Evolutionary conservation across 2,797 vertebrate genomes (phyloP).

Genomic region (Cossypha polioptera): DNA sequence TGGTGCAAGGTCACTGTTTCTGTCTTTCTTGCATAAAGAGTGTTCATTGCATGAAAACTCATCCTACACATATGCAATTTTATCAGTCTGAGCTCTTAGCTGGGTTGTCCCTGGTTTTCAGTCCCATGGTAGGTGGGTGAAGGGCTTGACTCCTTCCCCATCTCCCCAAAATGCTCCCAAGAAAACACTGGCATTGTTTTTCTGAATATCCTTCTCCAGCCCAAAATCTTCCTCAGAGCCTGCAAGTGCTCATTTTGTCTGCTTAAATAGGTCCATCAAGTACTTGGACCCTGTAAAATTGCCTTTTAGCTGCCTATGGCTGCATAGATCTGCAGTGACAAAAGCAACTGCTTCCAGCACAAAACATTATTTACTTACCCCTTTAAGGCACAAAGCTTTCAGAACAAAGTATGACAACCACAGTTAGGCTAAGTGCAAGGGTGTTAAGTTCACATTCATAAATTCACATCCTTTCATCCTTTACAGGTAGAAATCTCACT

Average conservation of each 20-base stretch:
- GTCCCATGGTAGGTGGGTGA: accelerated
- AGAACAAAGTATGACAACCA: neutral
- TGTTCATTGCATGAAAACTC: neutral
- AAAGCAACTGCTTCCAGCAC: neutral
- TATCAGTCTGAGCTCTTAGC: neutral
- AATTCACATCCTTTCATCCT: constrained; percentile 43
- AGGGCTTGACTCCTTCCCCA: neutral
- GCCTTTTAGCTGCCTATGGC: neutral
- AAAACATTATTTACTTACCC: neutral
- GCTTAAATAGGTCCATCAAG: neutral
- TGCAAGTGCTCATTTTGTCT: neutral
- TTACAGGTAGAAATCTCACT: neutral
- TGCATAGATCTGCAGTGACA: neutral
- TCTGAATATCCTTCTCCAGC: neutral
- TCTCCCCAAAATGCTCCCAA: neutral
- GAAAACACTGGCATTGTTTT: neutral
- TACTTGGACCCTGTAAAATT: neutral
- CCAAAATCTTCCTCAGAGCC: neutral
- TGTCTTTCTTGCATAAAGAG: neutral
- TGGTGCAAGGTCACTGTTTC: neutral
- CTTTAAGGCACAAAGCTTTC: constrained; percentile 1
- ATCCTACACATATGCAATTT: neutral
- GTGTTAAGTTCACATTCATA: constrained; percentile 18
- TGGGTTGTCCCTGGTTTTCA: neutral
- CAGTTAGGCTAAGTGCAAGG: neutral